Conservation (phyloP, 2,888 invertebrate genomes). For the Altica lythri region DNA sequence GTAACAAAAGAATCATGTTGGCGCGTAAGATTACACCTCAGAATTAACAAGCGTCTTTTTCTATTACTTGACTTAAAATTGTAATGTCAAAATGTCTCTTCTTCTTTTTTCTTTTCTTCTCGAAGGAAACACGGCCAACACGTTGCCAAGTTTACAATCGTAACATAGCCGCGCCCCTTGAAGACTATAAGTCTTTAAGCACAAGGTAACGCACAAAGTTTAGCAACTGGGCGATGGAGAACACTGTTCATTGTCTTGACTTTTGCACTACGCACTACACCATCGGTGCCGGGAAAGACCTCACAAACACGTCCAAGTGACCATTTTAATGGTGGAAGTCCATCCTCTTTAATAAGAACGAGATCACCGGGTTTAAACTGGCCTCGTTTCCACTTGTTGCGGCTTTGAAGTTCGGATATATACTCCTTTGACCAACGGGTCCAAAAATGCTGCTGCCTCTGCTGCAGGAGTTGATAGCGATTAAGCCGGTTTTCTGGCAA, state of each 20-base stretch:
- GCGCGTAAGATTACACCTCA: no score
- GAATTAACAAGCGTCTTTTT: no score
- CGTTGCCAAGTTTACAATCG: no score
- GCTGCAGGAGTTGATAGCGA: conserved; percentile 36
- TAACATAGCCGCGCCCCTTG: conserved; percentile 12
- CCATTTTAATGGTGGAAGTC: conserved; percentile 26
- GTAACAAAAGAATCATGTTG: no score
- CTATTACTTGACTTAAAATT: no score
- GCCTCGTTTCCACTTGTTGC: no score
- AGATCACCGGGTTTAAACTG: conserved; percentile 24
- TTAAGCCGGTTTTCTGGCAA: conserved; percentile 28
- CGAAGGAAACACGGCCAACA: no score
- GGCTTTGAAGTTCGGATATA: conserved; percentile 34
- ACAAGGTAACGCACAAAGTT: conserved; percentile 16
- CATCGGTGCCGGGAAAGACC: conserved; percentile 23
- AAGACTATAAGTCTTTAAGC: conserved; percentile 16
- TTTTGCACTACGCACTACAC: conserved; percentile 11
- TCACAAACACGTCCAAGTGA: conserved; percentile 10
- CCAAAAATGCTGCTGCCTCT: conserved; percentile 8
- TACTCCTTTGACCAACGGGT: conserved; percentile 37
- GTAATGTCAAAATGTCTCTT: no score
- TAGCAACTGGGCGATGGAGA: conserved; percentile 15
- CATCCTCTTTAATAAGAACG: conserved; percentile 25
- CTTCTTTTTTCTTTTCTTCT: no score
- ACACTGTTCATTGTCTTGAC: conserved; percentile 13